Base-by-base conservation (phyloP, 2,888 invertebrate genomes). In the Cryptosula pallasiana region DNA sequence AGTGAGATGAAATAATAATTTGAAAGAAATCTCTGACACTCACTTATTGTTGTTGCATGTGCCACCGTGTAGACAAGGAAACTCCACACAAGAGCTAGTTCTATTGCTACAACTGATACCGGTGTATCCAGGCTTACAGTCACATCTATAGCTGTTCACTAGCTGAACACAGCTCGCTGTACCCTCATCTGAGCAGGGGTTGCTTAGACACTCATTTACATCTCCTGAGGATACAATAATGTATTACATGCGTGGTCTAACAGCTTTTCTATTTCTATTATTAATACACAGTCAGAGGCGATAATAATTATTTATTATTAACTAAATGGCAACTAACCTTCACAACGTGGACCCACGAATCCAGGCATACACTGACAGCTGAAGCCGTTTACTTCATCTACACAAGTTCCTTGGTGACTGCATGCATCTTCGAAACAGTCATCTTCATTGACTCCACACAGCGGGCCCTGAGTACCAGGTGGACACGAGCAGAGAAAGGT, bases 171-270 rank as follows among this genome's bases (percentile, higher is more conserved):
- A 96, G 82, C 94, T 94, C 75, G 92, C 89, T 0, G 94, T 95
- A 0, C 95, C 95, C 0, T 90, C 89, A 35, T 88, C 87, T 0
- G 91, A 89, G 82, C 83, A 84, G 0, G 96, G 96, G 83, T 93
- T 92, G 0, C 94, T 94, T 0, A 96, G 87, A 78, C 97, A 97
- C 81, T 97, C 96, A 81, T 97, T 96, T 78, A 97, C 94, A 81
- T 97, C 96, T 0, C 96, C 97, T 70, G 45, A n/a, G n/a, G n/a
- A n/a, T n/a, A n/a, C n/a, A n/a, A n/a, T n/a, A n/a, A n/a, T n/a
- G n/a, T n/a, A n/a, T n/a, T n/a, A n/a, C n/a, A n/a, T n/a, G n/a
- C n/a, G n/a, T n/a, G n/a, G n/a, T n/a, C n/a, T n/a, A n/a, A n/a
- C n/a, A n/a, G n/a, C n/a, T n/a, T n/a, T n/a, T n/a, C n/a, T n/a